Conservation (phyloP, 2,888 invertebrate genomes). For the Julus scanicus region DNA sequence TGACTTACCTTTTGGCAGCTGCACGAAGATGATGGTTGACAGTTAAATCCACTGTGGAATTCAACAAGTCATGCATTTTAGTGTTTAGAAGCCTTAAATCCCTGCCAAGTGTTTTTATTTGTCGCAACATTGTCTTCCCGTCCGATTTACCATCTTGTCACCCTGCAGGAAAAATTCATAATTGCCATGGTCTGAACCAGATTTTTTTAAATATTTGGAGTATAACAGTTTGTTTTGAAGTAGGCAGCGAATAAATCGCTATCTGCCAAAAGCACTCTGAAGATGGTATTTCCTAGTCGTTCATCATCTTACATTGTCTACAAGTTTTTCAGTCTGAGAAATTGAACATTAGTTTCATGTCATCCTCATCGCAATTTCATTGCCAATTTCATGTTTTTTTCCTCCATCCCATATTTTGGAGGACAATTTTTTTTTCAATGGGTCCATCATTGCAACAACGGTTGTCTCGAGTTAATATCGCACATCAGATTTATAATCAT, state of each 20-base stretch:
- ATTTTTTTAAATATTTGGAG: neutral
- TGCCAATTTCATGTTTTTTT: neutral
- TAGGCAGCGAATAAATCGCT: conserved; percentile 5
- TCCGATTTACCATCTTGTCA: neutral
- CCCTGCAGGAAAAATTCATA: neutral
- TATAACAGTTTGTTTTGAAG: conserved; percentile 6
- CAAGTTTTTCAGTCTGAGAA: neutral
- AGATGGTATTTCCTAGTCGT: conserved; percentile 29
- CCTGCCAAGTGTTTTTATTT: neutral
- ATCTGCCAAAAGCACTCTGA: neutral
- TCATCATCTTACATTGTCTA: conserved; percentile 25
- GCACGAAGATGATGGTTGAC: too few species aligned
- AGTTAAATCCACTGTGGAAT: too few species aligned
- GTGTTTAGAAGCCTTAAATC: too few species aligned
- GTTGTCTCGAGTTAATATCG: neutral
- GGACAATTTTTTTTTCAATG: conserved; percentile 20
- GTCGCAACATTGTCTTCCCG: neutral
- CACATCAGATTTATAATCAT: conserved; percentile 31
- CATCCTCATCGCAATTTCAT: neutral
- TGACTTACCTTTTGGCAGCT: too few species aligned
- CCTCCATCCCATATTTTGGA: neutral
- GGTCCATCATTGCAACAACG: neutral
- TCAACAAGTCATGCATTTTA: too few species aligned
- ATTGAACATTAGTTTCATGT: neutral
- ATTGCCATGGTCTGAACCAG: neutral